These are phyloP conservation scores for Leptosomus discolor DNA, from an alignment of 2,113 vertebrate genomes.

Conservation along the genomic window DNA sequence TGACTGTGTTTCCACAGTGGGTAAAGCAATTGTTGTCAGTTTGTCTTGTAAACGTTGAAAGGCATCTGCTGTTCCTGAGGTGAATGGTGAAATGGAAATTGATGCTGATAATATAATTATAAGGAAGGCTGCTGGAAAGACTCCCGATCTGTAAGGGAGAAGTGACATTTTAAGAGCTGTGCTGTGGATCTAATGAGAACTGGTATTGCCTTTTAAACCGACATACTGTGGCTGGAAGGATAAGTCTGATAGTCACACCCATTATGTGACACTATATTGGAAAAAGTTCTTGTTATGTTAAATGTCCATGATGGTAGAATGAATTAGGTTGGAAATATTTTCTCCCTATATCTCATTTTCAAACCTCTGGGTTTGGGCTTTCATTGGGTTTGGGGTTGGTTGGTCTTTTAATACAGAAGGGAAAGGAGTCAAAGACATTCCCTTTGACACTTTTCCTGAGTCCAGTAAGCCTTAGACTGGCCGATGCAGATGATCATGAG, in stretches of 20 bases:
- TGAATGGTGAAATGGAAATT: conserved; percentile 35
- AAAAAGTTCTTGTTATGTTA: not conserved
- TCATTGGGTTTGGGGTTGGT: not conserved
- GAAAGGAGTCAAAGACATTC: not conserved
- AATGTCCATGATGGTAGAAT: not conserved
- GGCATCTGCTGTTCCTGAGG: conserved; percentile 25
- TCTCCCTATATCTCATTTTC: not conserved
- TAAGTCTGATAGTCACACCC: not conserved
- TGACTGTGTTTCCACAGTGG: not conserved
- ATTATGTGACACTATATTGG: not conserved
- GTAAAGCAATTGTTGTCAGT: not conserved
- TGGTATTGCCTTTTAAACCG: not conserved
- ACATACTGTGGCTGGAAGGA: not conserved
- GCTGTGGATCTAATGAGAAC: not conserved
- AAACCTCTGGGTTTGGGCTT: not conserved
- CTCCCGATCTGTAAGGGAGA: not conserved
- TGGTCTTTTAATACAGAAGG: not conserved
- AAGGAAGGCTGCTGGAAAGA: not conserved
- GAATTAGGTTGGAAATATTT: not conserved
- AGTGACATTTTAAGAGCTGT: conserved; percentile 22
- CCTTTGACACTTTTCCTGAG: not conserved
- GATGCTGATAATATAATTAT: conserved; percentile 51
- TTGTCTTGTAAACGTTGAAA: conserved; percentile 21
- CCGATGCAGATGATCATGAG: not conserved
- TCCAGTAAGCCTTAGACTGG: not conserved